Conservation (phyloP, 2,113 vertebrate species). For the Pterocles burchelli region DNA sequence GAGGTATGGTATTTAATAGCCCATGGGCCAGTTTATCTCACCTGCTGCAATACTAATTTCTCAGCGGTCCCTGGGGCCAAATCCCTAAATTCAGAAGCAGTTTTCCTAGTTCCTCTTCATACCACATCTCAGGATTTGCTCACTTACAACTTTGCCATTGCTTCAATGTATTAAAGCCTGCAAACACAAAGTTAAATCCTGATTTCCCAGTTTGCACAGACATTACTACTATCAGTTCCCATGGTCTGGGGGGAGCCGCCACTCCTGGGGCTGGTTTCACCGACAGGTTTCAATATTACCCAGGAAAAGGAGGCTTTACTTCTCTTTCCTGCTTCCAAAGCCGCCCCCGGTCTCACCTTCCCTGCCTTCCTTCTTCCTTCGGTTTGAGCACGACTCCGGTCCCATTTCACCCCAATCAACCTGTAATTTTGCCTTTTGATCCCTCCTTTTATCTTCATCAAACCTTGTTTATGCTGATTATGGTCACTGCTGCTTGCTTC, state of each 20-base stretch:
- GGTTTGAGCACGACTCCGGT: too few relatives aligned
- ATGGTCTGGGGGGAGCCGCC: background rate
- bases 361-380: background rate
- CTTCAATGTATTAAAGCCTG: background rate
- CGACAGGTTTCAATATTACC: background rate
- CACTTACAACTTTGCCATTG: background rate
- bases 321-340: background rate
- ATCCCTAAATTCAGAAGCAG: background rate
- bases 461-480: background rate
- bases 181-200: background rate
- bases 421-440: background rate
- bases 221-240: background rate
- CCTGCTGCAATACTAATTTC: background rate
- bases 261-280: background rate
- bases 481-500: background rate
- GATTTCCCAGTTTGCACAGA: background rate
- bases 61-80: background rate
- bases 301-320: background rate
- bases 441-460: background rate
- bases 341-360: background rate
- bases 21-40: background rate
- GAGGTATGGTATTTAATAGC: too few relatives aligned
- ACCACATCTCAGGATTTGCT: background rate
- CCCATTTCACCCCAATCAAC: background rate
- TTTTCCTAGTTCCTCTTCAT: background rate